Conservation (phyloP, 2,888 invertebrate genomes). For the Ashinkailepas kermadecensis region DNA sequence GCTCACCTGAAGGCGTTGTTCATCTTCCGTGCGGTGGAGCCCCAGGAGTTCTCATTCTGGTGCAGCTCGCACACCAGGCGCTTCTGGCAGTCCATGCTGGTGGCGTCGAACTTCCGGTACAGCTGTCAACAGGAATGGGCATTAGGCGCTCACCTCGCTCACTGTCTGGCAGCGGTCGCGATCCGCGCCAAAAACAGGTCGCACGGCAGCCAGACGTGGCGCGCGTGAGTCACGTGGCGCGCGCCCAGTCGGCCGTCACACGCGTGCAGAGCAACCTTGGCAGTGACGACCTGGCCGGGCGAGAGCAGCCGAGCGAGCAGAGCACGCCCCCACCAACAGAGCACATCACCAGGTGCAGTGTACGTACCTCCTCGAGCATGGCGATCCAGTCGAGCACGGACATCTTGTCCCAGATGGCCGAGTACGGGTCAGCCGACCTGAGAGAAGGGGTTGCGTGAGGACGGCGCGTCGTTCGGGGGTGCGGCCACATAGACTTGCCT, state of each 20-base stretch:
- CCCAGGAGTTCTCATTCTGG: slow-evolving; percentile 35
- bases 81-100: slow-evolving; percentile 37
- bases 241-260: too few species aligned
- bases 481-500: too few species aligned
- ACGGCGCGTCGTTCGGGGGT: too few species aligned
- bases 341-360: background rate
- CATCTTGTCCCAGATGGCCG: slow-evolving; percentile 34
- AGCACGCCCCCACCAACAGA: too few species aligned
- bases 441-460: too few species aligned
- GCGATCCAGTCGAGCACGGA: slow-evolving; percentile 35
- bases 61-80: slow-evolving; percentile 36
- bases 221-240: background rate
- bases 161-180: too few species aligned
- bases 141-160: too few species aligned
- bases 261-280: background rate
- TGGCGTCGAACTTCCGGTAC: slow-evolving; percentile 36
- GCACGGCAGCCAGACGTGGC: slow-evolving; percentile 30
- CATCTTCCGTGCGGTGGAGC: slow-evolving; percentile 34
- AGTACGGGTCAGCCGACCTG: slow-evolving; percentile 34
- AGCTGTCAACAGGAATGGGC: slow-evolving; percentile 29
- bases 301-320: background rate
- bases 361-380: slow-evolving; percentile 31
- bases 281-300: background rate
- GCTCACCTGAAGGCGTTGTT: slow-evolving; percentile 35
- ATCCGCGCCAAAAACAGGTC: slow-evolving; percentile 32